Evolutionary conservation across 30 jellyfish, hydroid and myxozoan genomes (phyloP).

Genomic region (Aurelia sp.): DNA sequence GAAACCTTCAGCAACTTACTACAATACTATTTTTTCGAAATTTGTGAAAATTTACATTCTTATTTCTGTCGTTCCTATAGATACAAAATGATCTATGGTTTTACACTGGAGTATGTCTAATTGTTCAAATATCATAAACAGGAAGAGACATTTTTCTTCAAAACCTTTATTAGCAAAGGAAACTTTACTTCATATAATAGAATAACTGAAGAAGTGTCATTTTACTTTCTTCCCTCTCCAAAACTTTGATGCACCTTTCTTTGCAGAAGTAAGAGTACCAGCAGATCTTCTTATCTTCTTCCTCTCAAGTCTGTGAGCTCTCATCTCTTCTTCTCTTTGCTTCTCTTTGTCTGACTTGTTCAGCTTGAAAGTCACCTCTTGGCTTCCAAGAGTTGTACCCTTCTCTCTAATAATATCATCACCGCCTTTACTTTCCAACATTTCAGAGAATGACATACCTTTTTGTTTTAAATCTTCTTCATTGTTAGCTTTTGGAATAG

Average conservation of each 20-base stretch:
- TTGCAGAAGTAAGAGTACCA: slow-evolving; percentile 66
- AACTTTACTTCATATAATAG: too few species aligned
- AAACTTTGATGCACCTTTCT: slow-evolving; percentile 33
- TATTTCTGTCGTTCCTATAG: too few species aligned
- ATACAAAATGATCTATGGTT: too few species aligned
- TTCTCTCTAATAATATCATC: slow-evolving; percentile 58
- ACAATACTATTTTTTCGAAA: too few species aligned
- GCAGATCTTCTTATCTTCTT: slow-evolving; percentile 87
- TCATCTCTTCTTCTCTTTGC: slow-evolving; percentile 49
- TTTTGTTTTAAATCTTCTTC: slow-evolving; percentile 6
- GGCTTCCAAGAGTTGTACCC: slow-evolving; percentile 87
- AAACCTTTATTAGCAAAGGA: too few species aligned
- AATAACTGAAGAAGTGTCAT: too few species aligned
- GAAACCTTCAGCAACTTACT: too few species aligned
- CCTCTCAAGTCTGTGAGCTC: slow-evolving; percentile 86
- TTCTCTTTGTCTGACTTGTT: slow-evolving; percentile 54
- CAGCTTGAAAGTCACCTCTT: slow-evolving; percentile 78
- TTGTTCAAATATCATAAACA: too few species aligned
- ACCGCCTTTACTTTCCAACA: slow-evolving; percentile 34
- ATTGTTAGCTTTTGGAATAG: background rate
- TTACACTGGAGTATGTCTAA: too few species aligned
- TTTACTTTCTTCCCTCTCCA: slow-evolving; percentile 79
- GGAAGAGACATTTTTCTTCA: too few species aligned
- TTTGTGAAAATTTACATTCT: too few species aligned
- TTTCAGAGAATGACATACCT: slow-evolving; percentile 72